These are phyloP conservation scores for Enteromius argenteus DNA, from an alignment of 2,797 vertebrate species.

Conservation along the genomic window DNA sequence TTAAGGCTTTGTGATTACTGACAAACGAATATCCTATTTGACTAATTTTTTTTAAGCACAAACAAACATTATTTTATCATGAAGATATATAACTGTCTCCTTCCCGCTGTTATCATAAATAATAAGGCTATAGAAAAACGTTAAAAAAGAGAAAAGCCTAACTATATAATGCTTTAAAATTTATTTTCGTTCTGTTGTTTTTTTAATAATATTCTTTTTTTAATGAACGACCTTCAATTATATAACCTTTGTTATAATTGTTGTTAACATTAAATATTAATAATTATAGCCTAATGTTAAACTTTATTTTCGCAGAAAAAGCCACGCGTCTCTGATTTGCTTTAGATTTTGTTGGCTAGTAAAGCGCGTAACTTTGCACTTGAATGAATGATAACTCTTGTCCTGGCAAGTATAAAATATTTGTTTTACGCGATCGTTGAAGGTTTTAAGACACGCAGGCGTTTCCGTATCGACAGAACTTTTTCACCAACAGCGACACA, in stretches of 20 bases:
- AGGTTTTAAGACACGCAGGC: not conserved
- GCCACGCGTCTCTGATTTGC: too few species aligned
- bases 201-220: too few species aligned
- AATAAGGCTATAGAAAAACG: not conserved
- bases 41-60: not conserved
- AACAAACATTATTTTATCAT: not conserved
- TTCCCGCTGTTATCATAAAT: not conserved
- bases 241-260: not conserved
- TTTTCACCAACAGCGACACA: not conserved
- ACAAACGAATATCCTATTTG: not conserved
- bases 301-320: not conserved
- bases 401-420: slow-evolving; percentile 4
- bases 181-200: too few species aligned
- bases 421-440: not conserved
- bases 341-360: not conserved
- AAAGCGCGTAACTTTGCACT: not conserved
- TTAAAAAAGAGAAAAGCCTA: not conserved
- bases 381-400: slow-evolving; percentile 13
- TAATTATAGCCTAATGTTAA: not conserved
- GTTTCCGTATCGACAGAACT: not conserved
- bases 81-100: not conserved
- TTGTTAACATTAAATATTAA: not conserved
- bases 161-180: too few species aligned
- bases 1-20: not conserved
- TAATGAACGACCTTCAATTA: not conserved